phyloP scores from a whole-genome alignment of 2,888 invertebrate genomes.

The Leptopterna dolabrata region DNA sequence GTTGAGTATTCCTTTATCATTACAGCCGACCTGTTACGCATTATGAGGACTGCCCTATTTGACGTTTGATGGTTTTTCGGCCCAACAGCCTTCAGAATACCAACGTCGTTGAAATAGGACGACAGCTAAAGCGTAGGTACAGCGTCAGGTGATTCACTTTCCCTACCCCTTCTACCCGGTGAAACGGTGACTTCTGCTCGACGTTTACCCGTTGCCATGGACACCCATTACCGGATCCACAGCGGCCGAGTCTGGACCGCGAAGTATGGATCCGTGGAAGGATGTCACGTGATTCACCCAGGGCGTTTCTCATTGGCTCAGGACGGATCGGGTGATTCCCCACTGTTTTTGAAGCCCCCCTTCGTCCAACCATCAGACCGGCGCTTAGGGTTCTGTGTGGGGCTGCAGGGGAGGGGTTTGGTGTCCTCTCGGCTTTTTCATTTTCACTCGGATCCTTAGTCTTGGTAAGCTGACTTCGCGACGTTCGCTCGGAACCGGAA shows the following conservation, averaged over 20 bases:
- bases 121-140: too few relatives aligned
- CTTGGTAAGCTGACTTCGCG: neutral
- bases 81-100: too few relatives aligned
- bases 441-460: conserved; percentile 23
- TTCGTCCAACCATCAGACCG: neutral
- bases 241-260: neutral
- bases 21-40: too few relatives aligned
- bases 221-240: neutral
- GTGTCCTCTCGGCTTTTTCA: too few relatives aligned
- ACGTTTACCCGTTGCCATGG: conserved; percentile 15
- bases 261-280: conserved; percentile 12
- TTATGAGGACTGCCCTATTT: too few relatives aligned
- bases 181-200: neutral
- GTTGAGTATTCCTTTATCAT: too few relatives aligned
- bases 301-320: neutral
- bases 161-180: neutral
- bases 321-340: conserved; percentile 16
- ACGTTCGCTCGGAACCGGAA: neutral
- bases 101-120: too few relatives aligned
- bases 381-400: neutral
- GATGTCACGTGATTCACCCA: neutral
- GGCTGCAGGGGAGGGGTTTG: neutral
- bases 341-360: neutral
- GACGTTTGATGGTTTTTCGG: too few relatives aligned
- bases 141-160: neutral